A percentile compares a stretch with the other conserved stretches of the same genome.
phyloP scores from a whole-genome alignment of 1,140 invertebrate species.

The Caerostris extrusa region DNA sequence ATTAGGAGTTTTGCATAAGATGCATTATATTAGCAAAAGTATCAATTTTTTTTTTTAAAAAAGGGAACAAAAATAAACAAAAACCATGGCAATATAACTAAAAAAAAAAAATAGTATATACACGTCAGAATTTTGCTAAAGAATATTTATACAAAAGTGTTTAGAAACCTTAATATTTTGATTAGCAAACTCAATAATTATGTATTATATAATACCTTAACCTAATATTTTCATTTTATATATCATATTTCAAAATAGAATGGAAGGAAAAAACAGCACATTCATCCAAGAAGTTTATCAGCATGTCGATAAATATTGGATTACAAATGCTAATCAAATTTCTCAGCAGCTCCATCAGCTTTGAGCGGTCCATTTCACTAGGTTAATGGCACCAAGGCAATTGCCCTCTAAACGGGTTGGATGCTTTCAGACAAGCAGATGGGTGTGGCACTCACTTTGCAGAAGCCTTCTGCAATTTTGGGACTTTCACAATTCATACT shows the following conservation, averaged over 20 bases:
- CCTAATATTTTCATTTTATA: background rate
- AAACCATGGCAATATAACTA: no score
- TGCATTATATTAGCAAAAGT: no score
- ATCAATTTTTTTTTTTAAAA: no score
- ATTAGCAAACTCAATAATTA: background rate
- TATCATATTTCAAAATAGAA: background rate
- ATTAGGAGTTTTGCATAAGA: no score
- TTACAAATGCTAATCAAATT: conserved; percentile 2
- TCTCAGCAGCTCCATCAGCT: background rate
- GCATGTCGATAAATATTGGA: conserved; percentile 2
- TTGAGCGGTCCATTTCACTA: background rate
- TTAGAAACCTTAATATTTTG: no score
- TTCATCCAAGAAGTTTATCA: conserved; percentile 28
- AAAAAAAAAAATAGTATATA: no score
- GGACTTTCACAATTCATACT: conserved; percentile 54
- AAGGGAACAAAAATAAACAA: no score
- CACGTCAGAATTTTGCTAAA: no score
- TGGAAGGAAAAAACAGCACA: background rate
- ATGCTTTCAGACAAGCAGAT: conserved; percentile 45
- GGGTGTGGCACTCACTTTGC: conserved; percentile 65
- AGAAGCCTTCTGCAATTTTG: conserved; percentile 61
- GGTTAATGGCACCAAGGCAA: background rate
- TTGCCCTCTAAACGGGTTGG: conserved; percentile 24
- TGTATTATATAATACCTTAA: conserved; percentile 7
- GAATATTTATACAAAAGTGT: no score